phyloP scores from a whole-genome alignment of 2,888 invertebrate species.

The Heliconius sara region DNA sequence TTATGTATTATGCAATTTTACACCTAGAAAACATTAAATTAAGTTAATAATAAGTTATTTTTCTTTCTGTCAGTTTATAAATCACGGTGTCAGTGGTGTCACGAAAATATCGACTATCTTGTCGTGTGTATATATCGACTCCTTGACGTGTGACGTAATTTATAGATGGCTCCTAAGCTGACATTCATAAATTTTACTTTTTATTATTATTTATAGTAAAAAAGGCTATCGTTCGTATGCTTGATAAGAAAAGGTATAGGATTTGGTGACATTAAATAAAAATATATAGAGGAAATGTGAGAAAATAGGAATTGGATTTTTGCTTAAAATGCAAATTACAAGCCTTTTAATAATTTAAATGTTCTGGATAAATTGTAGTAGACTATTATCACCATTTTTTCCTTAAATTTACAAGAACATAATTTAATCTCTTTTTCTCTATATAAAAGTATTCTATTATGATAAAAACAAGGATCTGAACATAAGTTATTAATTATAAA shows the following conservation, averaged over 20 bases:
- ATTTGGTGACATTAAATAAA: neutral
- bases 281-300: neutral
- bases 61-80: too few relatives aligned
- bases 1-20: too few relatives aligned
- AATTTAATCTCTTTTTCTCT: neutral
- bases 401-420: neutral
- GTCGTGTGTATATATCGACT: too few relatives aligned
- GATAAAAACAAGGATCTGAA: conserved; percentile 16
- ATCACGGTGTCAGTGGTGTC: too few relatives aligned
- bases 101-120: too few relatives aligned
- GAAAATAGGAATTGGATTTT: neutral
- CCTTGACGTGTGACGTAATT: too few relatives aligned
- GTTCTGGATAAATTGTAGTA: too few relatives aligned
- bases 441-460: neutral
- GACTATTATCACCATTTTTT: neutral
- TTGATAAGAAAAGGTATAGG: neutral
- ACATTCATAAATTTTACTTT: neutral
- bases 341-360: too few relatives aligned
- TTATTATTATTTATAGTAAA: neutral
- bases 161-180: neutral
- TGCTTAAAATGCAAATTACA: neutral
- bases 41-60: too few relatives aligned
- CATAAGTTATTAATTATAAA: conserved; percentile 22
- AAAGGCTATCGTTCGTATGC: neutral
- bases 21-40: too few relatives aligned